phyloP scores from a whole-genome alignment of 2,888 invertebrate genomes.

The Ypsolopha sequella region DNA sequence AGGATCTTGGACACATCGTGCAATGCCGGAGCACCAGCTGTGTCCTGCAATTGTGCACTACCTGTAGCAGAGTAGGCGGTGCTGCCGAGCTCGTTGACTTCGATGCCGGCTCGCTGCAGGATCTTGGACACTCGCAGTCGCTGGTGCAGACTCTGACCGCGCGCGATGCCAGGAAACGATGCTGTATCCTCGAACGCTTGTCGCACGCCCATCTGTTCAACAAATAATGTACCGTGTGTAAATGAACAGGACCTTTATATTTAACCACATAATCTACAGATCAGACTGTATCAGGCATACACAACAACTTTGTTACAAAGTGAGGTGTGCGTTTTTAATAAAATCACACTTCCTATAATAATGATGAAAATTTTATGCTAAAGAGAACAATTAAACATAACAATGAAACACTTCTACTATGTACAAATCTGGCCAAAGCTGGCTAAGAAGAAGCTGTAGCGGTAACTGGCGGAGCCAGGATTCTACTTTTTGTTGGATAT shows the following conservation, averaged over 20 bases:
- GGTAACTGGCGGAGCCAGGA: too few relatives aligned
- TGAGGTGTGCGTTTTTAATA: too few relatives aligned
- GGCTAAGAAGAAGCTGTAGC: too few relatives aligned
- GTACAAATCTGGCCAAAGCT: too few relatives aligned
- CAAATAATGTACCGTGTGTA: background rate
- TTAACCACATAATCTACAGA: too few relatives aligned
- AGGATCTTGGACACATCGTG: slow-evolving; percentile 77
- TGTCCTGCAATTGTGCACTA: slow-evolving; percentile 20
- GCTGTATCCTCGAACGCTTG: slow-evolving; percentile 80
- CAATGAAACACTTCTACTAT: too few relatives aligned
- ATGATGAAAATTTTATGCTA: too few relatives aligned
- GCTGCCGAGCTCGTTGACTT: slow-evolving; percentile 82
- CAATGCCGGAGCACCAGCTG: slow-evolving; percentile 62
- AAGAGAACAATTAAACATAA: too few relatives aligned
- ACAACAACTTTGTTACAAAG: too few relatives aligned
- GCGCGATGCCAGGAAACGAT: slow-evolving; percentile 76
- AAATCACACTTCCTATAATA: too few relatives aligned
- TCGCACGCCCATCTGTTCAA: slow-evolving; percentile 74
- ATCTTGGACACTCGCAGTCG: slow-evolving; percentile 76
- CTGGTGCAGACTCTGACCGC: slow-evolving; percentile 58
- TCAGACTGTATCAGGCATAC: too few relatives aligned
- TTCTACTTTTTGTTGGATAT: too few relatives aligned
- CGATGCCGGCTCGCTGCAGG: slow-evolving; percentile 81
- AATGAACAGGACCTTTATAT: background rate
- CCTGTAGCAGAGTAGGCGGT: slow-evolving; percentile 79